These are phyloP conservation scores for Geopemphigus sp. DNA, from an alignment of 1,140 invertebrate genomes.

Conservation along the genomic window DNA sequence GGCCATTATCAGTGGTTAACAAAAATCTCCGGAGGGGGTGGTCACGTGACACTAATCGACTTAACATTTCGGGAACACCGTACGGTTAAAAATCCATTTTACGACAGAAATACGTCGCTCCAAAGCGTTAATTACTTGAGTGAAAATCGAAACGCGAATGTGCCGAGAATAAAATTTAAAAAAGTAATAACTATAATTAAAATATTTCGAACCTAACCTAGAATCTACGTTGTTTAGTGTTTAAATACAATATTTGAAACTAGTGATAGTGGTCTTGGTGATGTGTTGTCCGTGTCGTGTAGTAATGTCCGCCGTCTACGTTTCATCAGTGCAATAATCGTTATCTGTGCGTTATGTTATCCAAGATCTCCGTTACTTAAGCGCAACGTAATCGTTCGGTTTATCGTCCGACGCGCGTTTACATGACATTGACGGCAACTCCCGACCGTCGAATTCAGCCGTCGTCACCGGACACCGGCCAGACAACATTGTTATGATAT, in stretches of 20 bases:
- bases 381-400: too few species aligned
- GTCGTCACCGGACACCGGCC: conserved; percentile 39
- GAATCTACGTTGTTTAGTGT: conserved; percentile 26
- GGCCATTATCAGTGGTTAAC: too few species aligned
- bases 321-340: background rate
- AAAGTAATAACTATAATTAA: too few species aligned
- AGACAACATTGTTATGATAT: conserved; percentile 26
- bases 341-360: background rate
- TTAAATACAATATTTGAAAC: conserved; percentile 32
- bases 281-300: conserved; percentile 13
- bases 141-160: too few species aligned
- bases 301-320: background rate
- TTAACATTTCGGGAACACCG: too few species aligned
- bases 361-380: too few species aligned
- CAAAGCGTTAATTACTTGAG: too few species aligned
- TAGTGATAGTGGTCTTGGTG: conserved; percentile 37
- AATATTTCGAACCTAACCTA: conserved; percentile 23
- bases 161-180: background rate
- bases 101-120: too few species aligned
- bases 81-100: too few species aligned
- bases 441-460: background rate
- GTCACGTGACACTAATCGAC: too few species aligned
- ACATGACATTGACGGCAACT: conserved; percentile 26
- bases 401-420: background rate
- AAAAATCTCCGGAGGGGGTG: too few species aligned